Conservation (phyloP, 1,140 invertebrate genomes). For the Penaeus chinensis region DNA sequence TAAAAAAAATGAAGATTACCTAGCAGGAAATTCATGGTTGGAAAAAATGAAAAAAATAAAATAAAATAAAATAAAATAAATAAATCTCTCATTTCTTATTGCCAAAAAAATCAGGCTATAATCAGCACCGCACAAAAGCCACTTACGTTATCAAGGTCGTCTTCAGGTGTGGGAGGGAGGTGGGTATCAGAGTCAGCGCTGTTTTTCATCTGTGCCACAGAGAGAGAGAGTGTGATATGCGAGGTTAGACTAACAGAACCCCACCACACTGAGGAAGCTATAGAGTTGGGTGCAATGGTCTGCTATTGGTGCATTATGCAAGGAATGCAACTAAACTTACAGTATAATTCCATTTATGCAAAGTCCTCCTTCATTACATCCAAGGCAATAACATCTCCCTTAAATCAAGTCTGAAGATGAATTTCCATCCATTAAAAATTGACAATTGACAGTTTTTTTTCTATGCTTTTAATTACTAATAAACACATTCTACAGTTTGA, state of each 20-base stretch:
- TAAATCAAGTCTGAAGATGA: not conserved
- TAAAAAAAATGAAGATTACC: too few species aligned
- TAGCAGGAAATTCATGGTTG: too few species aligned
- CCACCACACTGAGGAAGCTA: conserved; percentile 8
- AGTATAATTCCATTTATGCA: not conserved
- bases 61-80: not conserved
- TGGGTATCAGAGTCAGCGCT: conserved; percentile 42
- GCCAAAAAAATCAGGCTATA: not conserved
- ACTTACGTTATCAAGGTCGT: conserved; percentile 50
- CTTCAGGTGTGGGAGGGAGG: conserved; percentile 49
- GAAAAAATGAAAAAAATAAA: too few species aligned
- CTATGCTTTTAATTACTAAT: too few species aligned
- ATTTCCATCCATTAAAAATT: too few species aligned
- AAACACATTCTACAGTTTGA: too few species aligned
- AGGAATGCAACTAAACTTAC: not conserved
- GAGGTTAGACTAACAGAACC: conserved; percentile 35
- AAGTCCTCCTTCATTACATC: not conserved
- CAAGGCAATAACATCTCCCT: not conserved
- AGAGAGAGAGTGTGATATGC: conserved; percentile 31
- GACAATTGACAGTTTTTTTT: too few species aligned
- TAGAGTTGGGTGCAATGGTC: not conserved
- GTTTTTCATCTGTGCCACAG: conserved; percentile 52
- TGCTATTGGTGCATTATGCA: conserved; percentile 7
- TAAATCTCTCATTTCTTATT: not conserved
- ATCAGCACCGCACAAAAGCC: not conserved